These are phyloP conservation scores for Neoniphon sammara DNA, from an alignment of 2,797 vertebrate genomes.

Conservation along the genomic window DNA sequence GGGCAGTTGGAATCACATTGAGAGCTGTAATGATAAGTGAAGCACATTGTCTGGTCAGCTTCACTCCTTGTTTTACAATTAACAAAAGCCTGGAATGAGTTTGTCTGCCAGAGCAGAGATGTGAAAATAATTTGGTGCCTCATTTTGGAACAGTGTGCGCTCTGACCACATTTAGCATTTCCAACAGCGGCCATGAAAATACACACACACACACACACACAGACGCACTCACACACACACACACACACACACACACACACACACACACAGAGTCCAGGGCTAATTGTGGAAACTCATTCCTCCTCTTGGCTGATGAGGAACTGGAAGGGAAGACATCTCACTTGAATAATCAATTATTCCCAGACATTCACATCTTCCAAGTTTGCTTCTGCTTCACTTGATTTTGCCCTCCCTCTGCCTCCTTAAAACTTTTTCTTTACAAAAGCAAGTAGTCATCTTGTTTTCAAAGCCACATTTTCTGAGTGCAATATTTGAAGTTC, in stretches of 20 bases:
- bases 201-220: neutral
- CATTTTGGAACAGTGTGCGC: constrained; percentile 42
- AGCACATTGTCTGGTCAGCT: constrained; percentile 43
- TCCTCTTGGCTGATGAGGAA: constrained; percentile 21
- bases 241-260: constrained; percentile 6
- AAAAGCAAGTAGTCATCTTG: neutral
- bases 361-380: neutral
- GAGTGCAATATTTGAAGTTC: too few species aligned
- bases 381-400: constrained; percentile 11
- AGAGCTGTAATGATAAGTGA: constrained; percentile 34
- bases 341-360: neutral
- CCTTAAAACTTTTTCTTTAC: too few species aligned
- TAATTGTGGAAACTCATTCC: constrained; percentile 5
- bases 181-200: constrained; percentile 17
- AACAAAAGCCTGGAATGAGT: constrained; percentile 53
- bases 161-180: constrained; percentile 43
- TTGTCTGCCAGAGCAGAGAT: constrained; percentile 54
- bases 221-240: constrained; percentile 7
- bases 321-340: constrained; percentile 1
- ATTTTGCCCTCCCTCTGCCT: neutral
- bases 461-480: neutral
- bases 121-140: constrained; percentile 59
- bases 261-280: neutral
- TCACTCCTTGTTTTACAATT: constrained; percentile 42
- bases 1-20: constrained; percentile 17